phyloP scores from a whole-genome alignment of 2,888 invertebrate species.

The Erebia epiphron region DNA sequence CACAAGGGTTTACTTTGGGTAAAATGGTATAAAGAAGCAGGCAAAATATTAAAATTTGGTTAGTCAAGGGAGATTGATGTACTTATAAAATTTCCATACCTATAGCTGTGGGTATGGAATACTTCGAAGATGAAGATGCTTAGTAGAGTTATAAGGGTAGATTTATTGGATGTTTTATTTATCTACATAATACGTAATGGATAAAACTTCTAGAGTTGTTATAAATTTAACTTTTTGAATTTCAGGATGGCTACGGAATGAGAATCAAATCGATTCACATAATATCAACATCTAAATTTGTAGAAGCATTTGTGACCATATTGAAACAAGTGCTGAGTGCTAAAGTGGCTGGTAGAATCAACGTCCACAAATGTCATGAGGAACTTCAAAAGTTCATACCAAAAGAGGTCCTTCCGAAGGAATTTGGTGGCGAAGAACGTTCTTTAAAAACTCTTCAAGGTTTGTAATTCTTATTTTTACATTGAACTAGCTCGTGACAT shows the following conservation, averaged over 20 bases:
- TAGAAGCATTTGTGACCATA: slow-evolving; percentile 50
- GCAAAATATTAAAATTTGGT: no score
- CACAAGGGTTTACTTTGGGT: no score
- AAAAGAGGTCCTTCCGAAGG: slow-evolving; percentile 55
- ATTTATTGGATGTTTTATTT: no score
- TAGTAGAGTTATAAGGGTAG: no score
- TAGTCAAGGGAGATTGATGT: no score
- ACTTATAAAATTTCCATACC: no score
- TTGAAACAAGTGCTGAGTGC: slow-evolving; percentile 55
- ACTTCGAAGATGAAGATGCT: no score
- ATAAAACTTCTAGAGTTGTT: no score
- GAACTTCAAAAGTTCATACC: slow-evolving; percentile 48
- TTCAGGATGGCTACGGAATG: slow-evolving; percentile 63
- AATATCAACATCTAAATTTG: slow-evolving; percentile 53
- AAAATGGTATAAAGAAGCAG: no score
- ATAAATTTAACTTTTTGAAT: neutral
- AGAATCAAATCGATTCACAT: slow-evolving; percentile 58
- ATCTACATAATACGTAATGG: no score
- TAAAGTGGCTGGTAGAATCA: slow-evolving; percentile 54
- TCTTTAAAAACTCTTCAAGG: slow-evolving; percentile 50
- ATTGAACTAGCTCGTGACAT: neutral
- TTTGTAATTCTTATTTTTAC: slow-evolving; percentile 38
- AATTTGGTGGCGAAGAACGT: slow-evolving; percentile 60
- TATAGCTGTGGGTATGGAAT: no score
- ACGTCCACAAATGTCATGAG: slow-evolving; percentile 49